Evolutionary conservation across 1,140 invertebrate species (phyloP).

Genomic region (Lepidurus couesii): DNA sequence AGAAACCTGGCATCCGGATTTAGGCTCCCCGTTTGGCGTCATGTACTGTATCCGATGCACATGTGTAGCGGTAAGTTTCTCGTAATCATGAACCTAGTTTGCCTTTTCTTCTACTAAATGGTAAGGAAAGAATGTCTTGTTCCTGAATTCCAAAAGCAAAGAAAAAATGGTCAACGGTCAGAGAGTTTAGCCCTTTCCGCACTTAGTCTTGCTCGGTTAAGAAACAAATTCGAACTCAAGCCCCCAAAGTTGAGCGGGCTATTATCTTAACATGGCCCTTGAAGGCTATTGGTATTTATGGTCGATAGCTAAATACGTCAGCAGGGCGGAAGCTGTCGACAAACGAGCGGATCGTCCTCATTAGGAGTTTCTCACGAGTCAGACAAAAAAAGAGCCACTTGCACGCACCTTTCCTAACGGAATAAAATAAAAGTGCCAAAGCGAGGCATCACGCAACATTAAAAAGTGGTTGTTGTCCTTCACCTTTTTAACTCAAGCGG

Average conservation of each 20-base stretch:
- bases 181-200: too few relatives aligned
- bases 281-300: background rate
- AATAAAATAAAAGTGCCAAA: background rate
- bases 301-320: background rate
- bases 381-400: background rate
- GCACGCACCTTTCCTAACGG: too few relatives aligned
- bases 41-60: conserved; percentile 91
- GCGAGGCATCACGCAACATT: background rate
- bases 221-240: background rate
- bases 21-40: conserved; percentile 82
- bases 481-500: background rate
- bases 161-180: too few relatives aligned
- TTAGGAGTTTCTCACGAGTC: background rate
- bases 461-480: background rate
- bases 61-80: conserved; percentile 74
- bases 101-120: background rate
- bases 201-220: too few relatives aligned
- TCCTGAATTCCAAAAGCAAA: too few relatives aligned
- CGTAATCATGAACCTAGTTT: background rate
- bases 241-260: background rate
- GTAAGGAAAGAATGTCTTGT: too few relatives aligned
- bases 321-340: background rate
- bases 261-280: background rate
- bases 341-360: conserved; percentile 9
- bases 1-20: conserved; percentile 79